These are phyloP conservation scores for Marcusenius ussheri DNA, from an alignment of 2,113 vertebrate species.

Conservation along the genomic window DNA sequence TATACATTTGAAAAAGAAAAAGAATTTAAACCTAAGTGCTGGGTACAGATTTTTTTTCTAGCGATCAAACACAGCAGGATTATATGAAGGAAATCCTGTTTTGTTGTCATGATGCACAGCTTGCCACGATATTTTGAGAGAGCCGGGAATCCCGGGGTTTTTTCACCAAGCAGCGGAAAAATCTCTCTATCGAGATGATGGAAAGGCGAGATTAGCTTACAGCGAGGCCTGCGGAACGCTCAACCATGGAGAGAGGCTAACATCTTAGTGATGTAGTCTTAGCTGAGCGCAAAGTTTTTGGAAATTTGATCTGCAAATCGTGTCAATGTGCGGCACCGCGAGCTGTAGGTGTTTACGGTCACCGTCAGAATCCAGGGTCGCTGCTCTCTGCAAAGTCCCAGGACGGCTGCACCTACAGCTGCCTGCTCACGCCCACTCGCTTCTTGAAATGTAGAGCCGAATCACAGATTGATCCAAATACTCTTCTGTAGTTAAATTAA, in stretches of 20 bases:
- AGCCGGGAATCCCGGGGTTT: neutral
- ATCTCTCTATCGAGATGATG: neutral
- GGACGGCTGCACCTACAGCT: neutral
- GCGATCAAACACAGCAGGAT: neutral
- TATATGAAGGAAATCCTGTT: neutral
- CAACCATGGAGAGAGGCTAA: neutral
- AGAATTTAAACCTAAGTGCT: neutral
- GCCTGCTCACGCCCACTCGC: neutral
- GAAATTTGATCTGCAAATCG: neutral
- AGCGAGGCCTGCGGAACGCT: neutral
- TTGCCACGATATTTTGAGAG: neutral
- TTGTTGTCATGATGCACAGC: neutral
- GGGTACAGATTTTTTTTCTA: neutral
- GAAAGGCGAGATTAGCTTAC: neutral
- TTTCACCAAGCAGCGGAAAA: neutral
- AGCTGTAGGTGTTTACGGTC: neutral
- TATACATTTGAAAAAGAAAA: slow-evolving; percentile 13
- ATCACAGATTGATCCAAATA: neutral
- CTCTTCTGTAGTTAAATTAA: neutral
- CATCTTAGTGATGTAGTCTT: neutral
- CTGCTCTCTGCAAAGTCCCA: neutral
- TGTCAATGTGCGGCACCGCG: neutral
- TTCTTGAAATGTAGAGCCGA: neutral
- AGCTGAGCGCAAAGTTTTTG: neutral
- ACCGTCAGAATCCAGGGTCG: neutral